Percentiles rank a stretch among this genome's conserved stretches.
These are phyloP conservation scores for Emberiza fucata DNA, from an alignment of 2,113 vertebrate species.

Conservation along the genomic window DNA sequence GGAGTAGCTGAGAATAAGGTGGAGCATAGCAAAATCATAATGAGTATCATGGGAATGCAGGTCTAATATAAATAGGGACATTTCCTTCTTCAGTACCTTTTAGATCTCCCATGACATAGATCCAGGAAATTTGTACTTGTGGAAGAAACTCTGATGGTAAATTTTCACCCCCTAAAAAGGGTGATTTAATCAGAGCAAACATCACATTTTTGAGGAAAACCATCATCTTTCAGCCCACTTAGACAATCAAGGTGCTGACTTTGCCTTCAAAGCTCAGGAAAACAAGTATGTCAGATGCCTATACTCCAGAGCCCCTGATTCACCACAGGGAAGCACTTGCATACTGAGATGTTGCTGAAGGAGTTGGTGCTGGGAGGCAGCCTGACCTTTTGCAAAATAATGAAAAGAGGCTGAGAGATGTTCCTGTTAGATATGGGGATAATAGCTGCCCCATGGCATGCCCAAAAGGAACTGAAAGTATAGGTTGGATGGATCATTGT, in stretches of 20 bases:
- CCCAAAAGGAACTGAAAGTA: background rate
- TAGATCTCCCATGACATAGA: background rate
- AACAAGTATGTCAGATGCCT: background rate
- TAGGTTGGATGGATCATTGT: background rate
- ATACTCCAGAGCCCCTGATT: background rate
- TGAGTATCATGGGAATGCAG: background rate
- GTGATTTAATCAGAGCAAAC: background rate
- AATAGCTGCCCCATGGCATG: background rate
- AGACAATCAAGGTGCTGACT: background rate
- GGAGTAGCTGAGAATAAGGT: background rate
- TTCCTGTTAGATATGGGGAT: background rate
- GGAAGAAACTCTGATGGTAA: background rate
- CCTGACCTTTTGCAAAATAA: background rate
- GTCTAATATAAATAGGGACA: background rate
- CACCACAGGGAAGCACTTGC: rapidly evolving
- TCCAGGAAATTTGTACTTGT: background rate
- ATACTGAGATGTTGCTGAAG: background rate
- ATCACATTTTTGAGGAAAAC: background rate
- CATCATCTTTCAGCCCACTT: background rate
- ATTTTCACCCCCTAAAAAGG: background rate
- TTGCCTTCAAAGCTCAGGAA: background rate
- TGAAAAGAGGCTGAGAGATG: background rate
- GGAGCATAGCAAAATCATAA: rapidly evolving
- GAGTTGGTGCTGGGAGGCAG: background rate
- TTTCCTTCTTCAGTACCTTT: background rate